A percentile compares a stretch with the other conserved stretches of the same genome.
These are phyloP conservation scores for Anastatus disparis DNA, from an alignment of 1,140 invertebrate genomes.

Conservation along the genomic window DNA sequence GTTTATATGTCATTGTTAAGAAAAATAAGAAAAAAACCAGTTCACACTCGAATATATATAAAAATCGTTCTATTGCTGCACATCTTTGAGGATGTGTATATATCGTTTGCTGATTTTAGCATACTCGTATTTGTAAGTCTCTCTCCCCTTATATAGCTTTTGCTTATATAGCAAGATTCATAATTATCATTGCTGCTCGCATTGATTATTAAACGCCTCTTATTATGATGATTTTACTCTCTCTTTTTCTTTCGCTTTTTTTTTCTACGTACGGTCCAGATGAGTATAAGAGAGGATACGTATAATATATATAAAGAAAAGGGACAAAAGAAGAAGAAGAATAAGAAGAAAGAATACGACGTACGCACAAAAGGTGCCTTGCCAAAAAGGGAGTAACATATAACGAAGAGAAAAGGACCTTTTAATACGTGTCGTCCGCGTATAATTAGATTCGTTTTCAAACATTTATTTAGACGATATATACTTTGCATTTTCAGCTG, in stretches of 20 bases:
- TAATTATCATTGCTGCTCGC: conserved; percentile 61
- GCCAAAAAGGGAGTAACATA: conserved; percentile 3
- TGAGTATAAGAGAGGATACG: too few relatives aligned
- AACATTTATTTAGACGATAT: conserved; percentile 4
- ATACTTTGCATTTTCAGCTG: too few relatives aligned
- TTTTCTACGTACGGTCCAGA: too few relatives aligned
- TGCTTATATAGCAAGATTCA: conserved; percentile 53
- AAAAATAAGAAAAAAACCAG: too few relatives aligned
- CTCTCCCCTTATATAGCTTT: conserved; percentile 45
- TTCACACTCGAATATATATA: conserved; percentile 49
- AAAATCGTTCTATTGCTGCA: too few relatives aligned
- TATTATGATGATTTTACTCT: conserved; percentile 50
- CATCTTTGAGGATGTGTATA: background rate
- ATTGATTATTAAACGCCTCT: conserved; percentile 66
- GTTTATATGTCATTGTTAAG: conserved; percentile 42
- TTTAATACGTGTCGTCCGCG: background rate
- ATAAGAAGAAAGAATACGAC: background rate
- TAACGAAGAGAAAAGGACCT: background rate
- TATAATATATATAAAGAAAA: too few relatives aligned
- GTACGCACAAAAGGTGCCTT: background rate
- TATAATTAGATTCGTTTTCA: conserved; percentile 18
- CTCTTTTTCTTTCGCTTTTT: too few relatives aligned
- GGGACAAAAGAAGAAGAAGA: too few relatives aligned
- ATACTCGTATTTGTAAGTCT: too few relatives aligned
- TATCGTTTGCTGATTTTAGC: conserved; percentile 57